Evolutionary conservation across 2,797 vertebrate species (phyloP), one percentile per base, ranked within the genome.

Genomic region (Takifugu rubripes): DNA sequence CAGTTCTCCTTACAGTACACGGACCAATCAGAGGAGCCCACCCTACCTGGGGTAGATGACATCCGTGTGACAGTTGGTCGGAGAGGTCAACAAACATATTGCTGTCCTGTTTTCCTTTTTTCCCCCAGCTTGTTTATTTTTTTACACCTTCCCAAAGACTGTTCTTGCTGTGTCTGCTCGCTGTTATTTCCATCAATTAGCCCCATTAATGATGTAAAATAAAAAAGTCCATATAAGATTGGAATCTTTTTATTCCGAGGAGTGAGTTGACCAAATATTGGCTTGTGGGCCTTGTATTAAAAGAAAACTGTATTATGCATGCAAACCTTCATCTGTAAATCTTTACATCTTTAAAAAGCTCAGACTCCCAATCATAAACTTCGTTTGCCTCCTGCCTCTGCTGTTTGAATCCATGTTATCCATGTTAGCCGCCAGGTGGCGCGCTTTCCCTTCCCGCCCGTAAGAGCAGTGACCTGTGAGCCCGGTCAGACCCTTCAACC

Each of bases 11-110:
- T 86, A 72, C 83, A 77, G 75, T 88, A 73, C 84, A 86, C 84
- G 88, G 89, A 90, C 89, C 87, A 92, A 89, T 87, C 83, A 73
- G 81, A 84, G 74, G 78, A 77, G 73, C 76, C 84, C 60, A 75
- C 49, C 80, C 66, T 72, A 68, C 78, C 77, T 78, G 75, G 67
- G 53, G 36, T 74, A 75, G 74, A 81, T 85, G 82, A 85, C 80
- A 63, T 66, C 83, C 82, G 68, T 54, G 64, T 80, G 74, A 79
- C 69, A 72, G 56, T 87, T 82, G 82, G 77, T 88, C 66, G 70
- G 69, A 59, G 62, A 70, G 50, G 64, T 83, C 64, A 64, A 75
- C 56, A 61, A 58, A 60, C 64, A 11, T 72, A 63, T 55, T 51
- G 63, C 66, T 84, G 60, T 78, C 40, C 61, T 69, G 48, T 68